phyloP scores from a whole-genome alignment of 2,888 invertebrate genomes.

The Acrobasis suavella region DNA sequence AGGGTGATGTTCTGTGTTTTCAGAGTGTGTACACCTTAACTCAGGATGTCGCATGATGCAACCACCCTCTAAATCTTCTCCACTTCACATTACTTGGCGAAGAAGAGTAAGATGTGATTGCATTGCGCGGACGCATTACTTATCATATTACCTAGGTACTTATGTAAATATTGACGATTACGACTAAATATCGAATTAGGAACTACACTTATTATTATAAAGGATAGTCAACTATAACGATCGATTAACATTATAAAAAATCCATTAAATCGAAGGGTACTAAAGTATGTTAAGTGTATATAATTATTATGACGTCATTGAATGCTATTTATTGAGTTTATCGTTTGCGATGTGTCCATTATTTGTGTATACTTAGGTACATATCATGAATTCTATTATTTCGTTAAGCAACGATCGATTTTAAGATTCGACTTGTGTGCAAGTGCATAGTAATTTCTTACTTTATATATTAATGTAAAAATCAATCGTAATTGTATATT shows the following conservation, averaged over 20 bases:
- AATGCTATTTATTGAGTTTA: constrained; percentile 78
- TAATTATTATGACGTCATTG: constrained; percentile 69
- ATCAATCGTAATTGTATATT: constrained; percentile 16
- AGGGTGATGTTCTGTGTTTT: constrained; percentile 51
- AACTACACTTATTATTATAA: constrained; percentile 56
- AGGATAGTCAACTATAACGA: constrained; percentile 71
- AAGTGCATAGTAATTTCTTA: constrained; percentile 13
- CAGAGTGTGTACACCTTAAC: constrained; percentile 47
- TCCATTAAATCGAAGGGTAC: constrained; percentile 80
- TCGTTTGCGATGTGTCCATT: constrained; percentile 72
- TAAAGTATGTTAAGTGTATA: constrained; percentile 78
- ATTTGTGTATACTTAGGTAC: constrained; percentile 80
- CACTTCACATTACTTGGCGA: constrained; percentile 25
- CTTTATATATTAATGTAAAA: constrained; percentile 5
- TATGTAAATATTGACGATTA: constrained; percentile 74
- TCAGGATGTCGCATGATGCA: constrained; percentile 41
- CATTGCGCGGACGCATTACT: constrained; percentile 38
- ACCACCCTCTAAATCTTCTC: constrained; percentile 33
- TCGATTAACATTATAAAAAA: constrained; percentile 69
- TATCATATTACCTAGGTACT: constrained; percentile 62
- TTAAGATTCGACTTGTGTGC: constrained; percentile 32
- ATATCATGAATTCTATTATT: constrained; percentile 77
- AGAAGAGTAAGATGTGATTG: constrained; percentile 28
- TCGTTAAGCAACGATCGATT: constrained; percentile 57
- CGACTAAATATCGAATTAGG: constrained; percentile 63